Conservation (phyloP, 2,888 invertebrate genomes). For the Psylliodes chrysocephalus region DNA sequence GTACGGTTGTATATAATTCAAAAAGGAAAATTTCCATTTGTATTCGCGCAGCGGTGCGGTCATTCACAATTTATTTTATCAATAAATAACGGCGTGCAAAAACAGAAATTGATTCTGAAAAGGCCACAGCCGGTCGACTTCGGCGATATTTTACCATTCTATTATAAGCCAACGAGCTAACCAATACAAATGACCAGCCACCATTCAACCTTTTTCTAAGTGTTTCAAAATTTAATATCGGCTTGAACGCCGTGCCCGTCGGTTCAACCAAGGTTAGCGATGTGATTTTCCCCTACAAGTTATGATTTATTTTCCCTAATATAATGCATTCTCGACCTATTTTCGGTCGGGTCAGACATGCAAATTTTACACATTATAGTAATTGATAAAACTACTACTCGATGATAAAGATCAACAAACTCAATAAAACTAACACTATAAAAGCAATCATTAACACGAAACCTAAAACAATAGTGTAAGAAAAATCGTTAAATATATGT, state of each 20-base stretch:
- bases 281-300: conserved; percentile 18
- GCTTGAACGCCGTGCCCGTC: not conserved
- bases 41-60: conserved; percentile 54
- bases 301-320: conserved; percentile 24
- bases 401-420: too few species aligned
- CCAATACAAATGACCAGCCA: conserved; percentile 44
- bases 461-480: too few species aligned
- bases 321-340: too few species aligned
- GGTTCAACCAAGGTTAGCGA: conserved; percentile 23
- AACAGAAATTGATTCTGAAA: conserved; percentile 58
- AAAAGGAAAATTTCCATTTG: conserved; percentile 46
- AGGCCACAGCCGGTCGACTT: conserved; percentile 49
- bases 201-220: conserved; percentile 35
- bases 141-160: conserved; percentile 57
- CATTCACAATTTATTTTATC: conserved; percentile 61
- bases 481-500: too few species aligned
- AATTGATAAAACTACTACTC: too few species aligned
- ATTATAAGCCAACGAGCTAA: conserved; percentile 52
- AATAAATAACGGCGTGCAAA: conserved; percentile 59
- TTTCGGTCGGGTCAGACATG: too few species aligned
- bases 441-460: too few species aligned
- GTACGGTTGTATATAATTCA: conserved; percentile 28
- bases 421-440: too few species aligned
- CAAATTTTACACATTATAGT: too few species aligned
- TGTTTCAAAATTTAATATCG: conserved; percentile 35